phyloP scores from a whole-genome alignment of 2,888 invertebrate species.

The Didymodactylos carnosus region DNA sequence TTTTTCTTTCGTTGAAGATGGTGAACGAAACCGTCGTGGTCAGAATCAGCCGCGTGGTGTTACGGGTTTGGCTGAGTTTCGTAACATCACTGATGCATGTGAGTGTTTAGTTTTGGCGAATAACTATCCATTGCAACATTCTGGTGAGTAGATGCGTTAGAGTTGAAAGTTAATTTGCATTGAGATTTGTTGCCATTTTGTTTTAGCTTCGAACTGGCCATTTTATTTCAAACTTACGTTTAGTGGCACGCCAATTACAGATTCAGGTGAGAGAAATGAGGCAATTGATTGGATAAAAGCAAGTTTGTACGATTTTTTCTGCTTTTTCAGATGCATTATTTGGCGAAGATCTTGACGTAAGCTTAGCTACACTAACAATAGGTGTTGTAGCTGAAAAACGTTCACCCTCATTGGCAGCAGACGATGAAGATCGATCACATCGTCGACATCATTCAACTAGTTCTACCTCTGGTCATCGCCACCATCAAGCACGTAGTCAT shows the following conservation, averaged over 20 bases:
- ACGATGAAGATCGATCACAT: not conserved
- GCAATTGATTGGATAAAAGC: too few relatives aligned
- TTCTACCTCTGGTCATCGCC: too few relatives aligned
- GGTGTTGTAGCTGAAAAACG: not conserved
- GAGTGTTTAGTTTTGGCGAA: constrained; percentile 9
- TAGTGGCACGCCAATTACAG: constrained; percentile 5
- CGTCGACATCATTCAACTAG: not conserved
- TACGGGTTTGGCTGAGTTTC: constrained; percentile 9
- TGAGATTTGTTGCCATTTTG: not conserved
- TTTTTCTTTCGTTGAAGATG: not conserved
- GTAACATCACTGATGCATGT: constrained; percentile 7
- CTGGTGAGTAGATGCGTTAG: constrained; percentile 6
- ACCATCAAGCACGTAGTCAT: too few relatives aligned
- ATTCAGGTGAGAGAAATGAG: too few relatives aligned
- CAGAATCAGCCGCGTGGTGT: not conserved
- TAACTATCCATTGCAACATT: constrained; percentile 9
- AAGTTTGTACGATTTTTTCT: too few relatives aligned
- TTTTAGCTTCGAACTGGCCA: constrained; percentile 7
- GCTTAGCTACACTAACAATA: not conserved
- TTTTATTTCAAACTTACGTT: constrained; percentile 7
- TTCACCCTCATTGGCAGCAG: too few relatives aligned
- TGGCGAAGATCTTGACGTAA: not conserved
- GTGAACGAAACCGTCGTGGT: not conserved
- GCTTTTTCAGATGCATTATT: not conserved
- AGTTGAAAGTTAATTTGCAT: too few relatives aligned